Conservation (phyloP, 1,140 invertebrate genomes). For the Colletes latitarsis region DNA sequence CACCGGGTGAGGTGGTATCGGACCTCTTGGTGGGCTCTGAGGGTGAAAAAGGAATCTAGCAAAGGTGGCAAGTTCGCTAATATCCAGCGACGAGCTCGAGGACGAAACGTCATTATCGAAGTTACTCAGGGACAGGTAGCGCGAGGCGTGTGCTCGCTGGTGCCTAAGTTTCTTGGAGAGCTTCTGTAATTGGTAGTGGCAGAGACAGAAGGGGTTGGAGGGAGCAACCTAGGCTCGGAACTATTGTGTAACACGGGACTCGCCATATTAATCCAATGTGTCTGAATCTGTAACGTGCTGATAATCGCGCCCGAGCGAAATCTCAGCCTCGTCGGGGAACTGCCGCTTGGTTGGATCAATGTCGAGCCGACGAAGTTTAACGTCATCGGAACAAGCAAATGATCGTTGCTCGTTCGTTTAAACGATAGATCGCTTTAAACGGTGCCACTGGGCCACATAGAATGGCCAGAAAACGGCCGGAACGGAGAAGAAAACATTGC, state of each 20-base stretch:
- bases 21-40: background rate
- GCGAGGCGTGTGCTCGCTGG: background rate
- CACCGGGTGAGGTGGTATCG: background rate
- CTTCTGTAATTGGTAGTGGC: slow-evolving; percentile 43
- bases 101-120: slow-evolving; percentile 47
- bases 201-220: slow-evolving; percentile 10
- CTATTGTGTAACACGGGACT: slow-evolving; percentile 25
- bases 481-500: background rate
- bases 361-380: no score
- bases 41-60: background rate
- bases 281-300: slow-evolving; percentile 3
- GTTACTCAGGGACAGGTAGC: slow-evolving; percentile 23
- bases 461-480: background rate
- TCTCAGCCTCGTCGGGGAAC: no score
- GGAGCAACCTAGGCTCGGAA: background rate
- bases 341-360: no score
- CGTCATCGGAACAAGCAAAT: no score
- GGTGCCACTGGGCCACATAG: background rate
- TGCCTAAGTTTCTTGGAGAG: slow-evolving; percentile 27
- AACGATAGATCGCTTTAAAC: background rate
- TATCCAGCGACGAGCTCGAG: slow-evolving; percentile 13
- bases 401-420: no score
- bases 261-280: slow-evolving; percentile 29
- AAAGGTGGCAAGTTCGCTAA: slow-evolving; percentile 24
- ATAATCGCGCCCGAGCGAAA: no score